Conservation (phyloP, 2,113 vertebrate genomes). For the Ardeotis arabs region DNA sequence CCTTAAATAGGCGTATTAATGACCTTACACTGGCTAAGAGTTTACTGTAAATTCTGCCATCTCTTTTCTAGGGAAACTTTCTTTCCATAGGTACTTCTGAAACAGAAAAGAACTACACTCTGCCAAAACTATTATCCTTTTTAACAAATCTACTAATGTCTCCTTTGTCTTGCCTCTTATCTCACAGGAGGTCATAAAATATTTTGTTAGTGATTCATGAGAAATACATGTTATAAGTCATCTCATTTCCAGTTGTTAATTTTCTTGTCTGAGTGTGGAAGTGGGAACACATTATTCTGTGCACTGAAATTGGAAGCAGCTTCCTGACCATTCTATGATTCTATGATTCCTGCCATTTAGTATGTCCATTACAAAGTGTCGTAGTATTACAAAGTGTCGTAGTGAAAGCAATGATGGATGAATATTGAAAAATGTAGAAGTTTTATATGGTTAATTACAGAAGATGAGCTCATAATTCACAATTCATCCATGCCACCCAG, state of each 20-base stretch:
- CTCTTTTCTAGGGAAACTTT: background rate
- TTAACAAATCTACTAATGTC: conserved; percentile 9
- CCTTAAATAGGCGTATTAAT: background rate
- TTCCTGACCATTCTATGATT: background rate
- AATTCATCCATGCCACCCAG: background rate
- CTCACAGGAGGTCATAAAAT: conserved; percentile 53
- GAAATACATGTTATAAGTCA: background rate
- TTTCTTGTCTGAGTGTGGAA: background rate
- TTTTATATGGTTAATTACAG: background rate
- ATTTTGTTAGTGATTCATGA: conserved; percentile 65
- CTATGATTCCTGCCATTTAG: background rate
- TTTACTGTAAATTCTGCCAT: background rate
- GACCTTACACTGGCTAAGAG: background rate
- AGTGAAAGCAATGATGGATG: conserved; percentile 31
- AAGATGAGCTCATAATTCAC: background rate
- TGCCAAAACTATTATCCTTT: background rate
- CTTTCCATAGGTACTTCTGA: background rate
- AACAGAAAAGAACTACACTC: background rate
- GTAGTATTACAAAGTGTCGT: background rate
- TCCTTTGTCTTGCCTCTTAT: conserved; percentile 3
- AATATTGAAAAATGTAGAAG: background rate
- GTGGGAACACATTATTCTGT: background rate
- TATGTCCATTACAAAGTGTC: background rate
- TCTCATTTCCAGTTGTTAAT: conserved; percentile 54
- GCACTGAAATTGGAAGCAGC: background rate